Percentiles rank a stretch among this genome's conserved stretches.
Evolutionary conservation across 1,140 invertebrate genomes (phyloP).

Genomic region (Habropoda laboriosa): DNA sequence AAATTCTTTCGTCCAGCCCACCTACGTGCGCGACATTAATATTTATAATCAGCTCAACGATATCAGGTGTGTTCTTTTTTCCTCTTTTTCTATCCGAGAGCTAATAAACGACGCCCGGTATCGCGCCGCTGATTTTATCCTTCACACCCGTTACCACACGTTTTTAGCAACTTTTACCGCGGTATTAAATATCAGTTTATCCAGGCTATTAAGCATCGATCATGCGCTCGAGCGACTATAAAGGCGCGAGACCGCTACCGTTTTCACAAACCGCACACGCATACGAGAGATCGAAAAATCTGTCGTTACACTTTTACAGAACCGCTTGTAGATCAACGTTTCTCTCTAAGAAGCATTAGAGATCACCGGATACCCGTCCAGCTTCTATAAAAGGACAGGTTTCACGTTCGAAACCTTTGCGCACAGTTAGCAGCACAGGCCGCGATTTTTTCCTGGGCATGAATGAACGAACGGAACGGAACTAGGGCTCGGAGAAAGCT

Average conservation of each 20-base stretch:
- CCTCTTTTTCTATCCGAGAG: too few relatives aligned
- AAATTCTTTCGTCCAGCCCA: constrained; percentile 7
- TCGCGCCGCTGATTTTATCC: too few relatives aligned
- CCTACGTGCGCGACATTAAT: constrained; percentile 21
- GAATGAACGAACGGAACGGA: constrained; percentile 5
- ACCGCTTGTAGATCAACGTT: background rate
- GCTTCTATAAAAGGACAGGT: constrained; percentile 8
- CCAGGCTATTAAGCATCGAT: background rate
- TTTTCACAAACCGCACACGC: too few relatives aligned
- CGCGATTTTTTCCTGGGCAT: background rate
- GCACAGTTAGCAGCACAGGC: background rate
- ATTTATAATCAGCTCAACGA: background rate
- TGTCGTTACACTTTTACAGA: background rate
- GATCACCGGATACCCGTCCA: background rate
- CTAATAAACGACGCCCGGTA: too few relatives aligned
- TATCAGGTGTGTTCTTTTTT: background rate
- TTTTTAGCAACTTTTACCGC: background rate
- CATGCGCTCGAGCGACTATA: too few relatives aligned
- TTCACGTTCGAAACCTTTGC: constrained; percentile 17
- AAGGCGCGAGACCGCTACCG: background rate
- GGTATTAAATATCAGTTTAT: background rate
- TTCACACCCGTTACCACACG: too few relatives aligned
- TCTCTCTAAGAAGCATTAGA: background rate
- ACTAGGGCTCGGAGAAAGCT: constrained; percentile 24
- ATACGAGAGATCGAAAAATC: background rate